phyloP scores from a whole-genome alignment of 1,140 invertebrate genomes.

The Drosophila lini region DNA sequence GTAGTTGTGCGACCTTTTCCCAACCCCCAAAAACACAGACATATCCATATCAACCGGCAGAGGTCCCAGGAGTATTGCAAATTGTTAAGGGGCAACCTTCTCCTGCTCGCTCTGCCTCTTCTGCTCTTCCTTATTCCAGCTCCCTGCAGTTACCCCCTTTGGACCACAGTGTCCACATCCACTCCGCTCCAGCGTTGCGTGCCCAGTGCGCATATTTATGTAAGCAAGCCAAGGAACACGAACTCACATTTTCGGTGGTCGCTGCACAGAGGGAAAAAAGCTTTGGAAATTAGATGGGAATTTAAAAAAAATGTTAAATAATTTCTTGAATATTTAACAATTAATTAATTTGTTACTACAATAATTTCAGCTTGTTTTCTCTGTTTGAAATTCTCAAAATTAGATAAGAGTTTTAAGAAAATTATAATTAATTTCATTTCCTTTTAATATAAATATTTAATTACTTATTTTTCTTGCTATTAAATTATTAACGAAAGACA shows the following conservation, averaged over 20 bases:
- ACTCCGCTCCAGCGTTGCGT: slow-evolving; percentile 48
- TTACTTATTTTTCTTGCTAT: background rate
- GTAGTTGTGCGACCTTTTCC: slow-evolving; percentile 23
- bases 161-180: slow-evolving; percentile 7
- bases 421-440: background rate
- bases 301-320: background rate
- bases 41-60: slow-evolving; percentile 57
- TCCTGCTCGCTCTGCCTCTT: slow-evolving; percentile 9
- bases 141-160: slow-evolving; percentile 3
- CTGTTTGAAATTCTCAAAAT: background rate
- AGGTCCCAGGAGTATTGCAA: slow-evolving; percentile 70
- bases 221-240: slow-evolving; percentile 61
- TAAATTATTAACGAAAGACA: background rate
- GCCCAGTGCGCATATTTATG: slow-evolving; percentile 70
- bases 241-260: slow-evolving; percentile 51
- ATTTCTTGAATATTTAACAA: background rate
- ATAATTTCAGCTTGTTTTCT: background rate
- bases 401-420: background rate
- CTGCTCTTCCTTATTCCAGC: background rate
- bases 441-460: background rate
- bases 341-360: background rate
- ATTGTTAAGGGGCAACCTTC: slow-evolving; percentile 57
- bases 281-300: background rate
- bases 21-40: slow-evolving; percentile 17
- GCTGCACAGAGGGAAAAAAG: background rate